Evolutionary conservation across 2,888 invertebrate genomes (phyloP), one percentile per base, ranked within the genome.

Genomic region (Pasiphila rectangulata): DNA sequence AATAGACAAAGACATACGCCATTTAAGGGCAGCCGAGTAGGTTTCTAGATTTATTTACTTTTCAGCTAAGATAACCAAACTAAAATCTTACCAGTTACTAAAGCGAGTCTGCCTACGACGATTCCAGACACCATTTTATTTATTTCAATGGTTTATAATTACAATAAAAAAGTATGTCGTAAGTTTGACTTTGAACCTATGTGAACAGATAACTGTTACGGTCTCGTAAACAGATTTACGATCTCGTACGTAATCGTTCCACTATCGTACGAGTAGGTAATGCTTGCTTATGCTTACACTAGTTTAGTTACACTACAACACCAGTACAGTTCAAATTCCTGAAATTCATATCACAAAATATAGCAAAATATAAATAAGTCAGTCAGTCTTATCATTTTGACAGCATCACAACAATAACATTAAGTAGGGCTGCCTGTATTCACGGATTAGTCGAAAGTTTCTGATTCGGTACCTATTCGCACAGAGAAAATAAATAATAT

Each of bases 21-120:
- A n/a, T n/a, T n/a, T n/a, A n/a, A n/a, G n/a, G n/a, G n/a, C n/a
- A n/a, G n/a, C n/a, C n/a, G n/a, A n/a, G n/a, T n/a, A n/a, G n/a
- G n/a, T n/a, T n/a, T n/a, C n/a, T n/a, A n/a, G n/a, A n/a, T n/a
- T n/a, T n/a, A n/a, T n/a, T n/a, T n/a, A n/a, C n/a, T n/a, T n/a
- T n/a, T n/a, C n/a, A n/a, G n/a, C n/a, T n/a, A n/a, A n/a, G n/a
- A n/a, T n/a, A n/a, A n/a, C n/a, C n/a, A n/a, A n/a, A 17, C 1
- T 19, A 10, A 32, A 32, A 19, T 4, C 71, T 66, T 62, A 85
- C 87, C 87, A 49, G 87, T 87, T 7, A 87, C 87, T 24, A 87
- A 56, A 1, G 87, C 87, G 3, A 87, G 69, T 58, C 76, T 75
- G 55, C 87, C 87, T 32, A 76, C 72, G 29, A 87, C 83, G 21